phyloP scores from a whole-genome alignment of 2,888 invertebrate genomes.

The Octonoba sinensis region DNA sequence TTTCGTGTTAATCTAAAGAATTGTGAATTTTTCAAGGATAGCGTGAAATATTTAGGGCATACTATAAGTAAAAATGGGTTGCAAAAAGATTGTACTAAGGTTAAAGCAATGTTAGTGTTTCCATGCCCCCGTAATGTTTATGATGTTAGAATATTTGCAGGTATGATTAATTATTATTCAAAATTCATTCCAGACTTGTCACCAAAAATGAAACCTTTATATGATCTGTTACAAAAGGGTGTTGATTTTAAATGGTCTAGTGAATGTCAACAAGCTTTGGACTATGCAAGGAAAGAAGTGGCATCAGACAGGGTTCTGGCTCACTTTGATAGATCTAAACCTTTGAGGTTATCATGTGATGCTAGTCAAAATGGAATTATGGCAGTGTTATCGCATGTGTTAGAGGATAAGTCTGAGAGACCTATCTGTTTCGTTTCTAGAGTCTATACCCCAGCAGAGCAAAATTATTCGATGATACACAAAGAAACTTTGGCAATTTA shows the following conservation, averaged over 20 bases:
- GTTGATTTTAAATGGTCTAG: slow-evolving; percentile 4
- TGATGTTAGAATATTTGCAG: slow-evolving; percentile 7
- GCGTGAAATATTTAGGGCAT: slow-evolving; percentile 12
- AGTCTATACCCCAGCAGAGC: neutral
- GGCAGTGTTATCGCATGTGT: too few relatives aligned
- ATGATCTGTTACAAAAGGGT: slow-evolving; percentile 17
- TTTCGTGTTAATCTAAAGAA: slow-evolving; percentile 2
- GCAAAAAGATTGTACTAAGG: neutral
- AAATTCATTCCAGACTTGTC: neutral
- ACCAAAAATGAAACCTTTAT: slow-evolving; percentile 8
- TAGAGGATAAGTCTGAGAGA: neutral
- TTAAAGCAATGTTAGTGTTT: too few relatives aligned
- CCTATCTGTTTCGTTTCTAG: slow-evolving; percentile 4
- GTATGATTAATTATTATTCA: slow-evolving; percentile 16
- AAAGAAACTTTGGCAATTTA: neutral
- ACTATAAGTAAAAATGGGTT: slow-evolving; percentile 14
- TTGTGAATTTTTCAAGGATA: slow-evolving; percentile 13
- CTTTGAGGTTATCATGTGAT: too few relatives aligned
- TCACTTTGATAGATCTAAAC: neutral
- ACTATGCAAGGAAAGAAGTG: neutral
- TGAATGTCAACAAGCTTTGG: slow-evolving; percentile 1
- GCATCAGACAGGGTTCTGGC: neutral
- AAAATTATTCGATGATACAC: slow-evolving; percentile 8
- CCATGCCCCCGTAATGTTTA: too few relatives aligned
- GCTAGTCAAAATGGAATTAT: neutral